Conservation (phyloP, 2,888 invertebrate genomes). For the Eulithis testata region DNA sequence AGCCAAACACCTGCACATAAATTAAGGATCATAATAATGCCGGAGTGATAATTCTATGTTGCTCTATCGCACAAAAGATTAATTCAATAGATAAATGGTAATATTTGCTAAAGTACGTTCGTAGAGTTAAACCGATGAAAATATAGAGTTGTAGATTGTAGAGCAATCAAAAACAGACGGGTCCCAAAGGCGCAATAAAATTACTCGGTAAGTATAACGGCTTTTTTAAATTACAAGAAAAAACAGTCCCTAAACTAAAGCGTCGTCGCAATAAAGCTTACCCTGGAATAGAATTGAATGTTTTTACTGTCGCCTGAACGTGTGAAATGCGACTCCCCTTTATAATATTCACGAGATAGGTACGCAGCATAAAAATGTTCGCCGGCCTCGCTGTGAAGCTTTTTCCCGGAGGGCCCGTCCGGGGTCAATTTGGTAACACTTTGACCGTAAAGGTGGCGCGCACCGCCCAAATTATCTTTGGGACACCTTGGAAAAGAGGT, state of each 20-base stretch:
- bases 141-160: conserved; percentile 4
- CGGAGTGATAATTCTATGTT: not conserved
- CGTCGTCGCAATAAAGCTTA: conserved; percentile 57
- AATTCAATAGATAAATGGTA: no score
- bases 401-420: conserved; percentile 58
- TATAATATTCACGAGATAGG: conserved; percentile 66
- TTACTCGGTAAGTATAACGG: conserved; percentile 23
- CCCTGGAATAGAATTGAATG: conserved; percentile 54
- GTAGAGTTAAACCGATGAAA: not conserved
- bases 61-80: not conserved
- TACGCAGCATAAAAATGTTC: conserved; percentile 62
- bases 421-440: conserved; percentile 69
- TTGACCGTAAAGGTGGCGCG: conserved; percentile 64
- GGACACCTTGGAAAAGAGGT: conserved; percentile 67
- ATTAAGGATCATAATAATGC: conserved; percentile 11
- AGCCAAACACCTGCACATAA: conserved; percentile 28
- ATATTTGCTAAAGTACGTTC: not conserved
- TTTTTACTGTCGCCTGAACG: conserved; percentile 63
- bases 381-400: conserved; percentile 65
- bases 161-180: conserved; percentile 26
- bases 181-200: conserved; percentile 18
- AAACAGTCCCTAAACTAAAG: conserved; percentile 39
- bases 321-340: conserved; percentile 62
- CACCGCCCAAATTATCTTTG: conserved; percentile 69
- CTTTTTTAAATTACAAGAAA: conserved; percentile 40